Evolutionary conservation across 2,797 vertebrate genomes (phyloP).

Genomic region (Peromyscus attwateri): DNA sequence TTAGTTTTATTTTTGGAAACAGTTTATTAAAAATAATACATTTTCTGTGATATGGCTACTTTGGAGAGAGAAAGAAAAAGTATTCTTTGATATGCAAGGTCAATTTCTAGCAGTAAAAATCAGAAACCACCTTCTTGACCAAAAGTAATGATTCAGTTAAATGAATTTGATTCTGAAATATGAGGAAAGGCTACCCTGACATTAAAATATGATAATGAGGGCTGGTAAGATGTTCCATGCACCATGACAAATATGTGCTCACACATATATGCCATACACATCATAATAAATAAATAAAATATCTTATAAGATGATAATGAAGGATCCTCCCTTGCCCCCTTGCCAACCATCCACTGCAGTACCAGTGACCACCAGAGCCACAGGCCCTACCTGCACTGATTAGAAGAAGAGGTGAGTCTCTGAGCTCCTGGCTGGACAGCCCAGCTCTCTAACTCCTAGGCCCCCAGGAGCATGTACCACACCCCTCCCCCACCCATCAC

Average conservation of each 20-base stretch:
- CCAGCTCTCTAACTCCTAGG: too few species aligned
- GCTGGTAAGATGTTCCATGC: background rate
- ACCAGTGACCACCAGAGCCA: too few species aligned
- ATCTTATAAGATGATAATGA: background rate
- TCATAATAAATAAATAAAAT: background rate
- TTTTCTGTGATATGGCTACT: background rate
- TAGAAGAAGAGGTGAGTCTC: too few species aligned
- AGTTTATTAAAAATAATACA: background rate
- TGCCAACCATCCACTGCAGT: too few species aligned
- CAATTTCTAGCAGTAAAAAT: background rate
- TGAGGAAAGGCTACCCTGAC: background rate
- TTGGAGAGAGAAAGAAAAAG: background rate
- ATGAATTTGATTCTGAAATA: background rate
- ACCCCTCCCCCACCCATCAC: too few species aligned
- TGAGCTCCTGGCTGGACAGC: too few species aligned
- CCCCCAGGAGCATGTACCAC: too few species aligned
- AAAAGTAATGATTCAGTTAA: conserved; percentile 6
- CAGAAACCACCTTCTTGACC: background rate
- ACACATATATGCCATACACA: background rate
- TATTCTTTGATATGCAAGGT: background rate
- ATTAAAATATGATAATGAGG: background rate
- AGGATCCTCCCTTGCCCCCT: too few species aligned
- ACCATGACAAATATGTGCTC: background rate
- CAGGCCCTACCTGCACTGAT: too few species aligned
- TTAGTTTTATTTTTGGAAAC: background rate